phyloP scores from a whole-genome alignment of 2,113 vertebrate genomes.

The Carettochelys insculpta region DNA sequence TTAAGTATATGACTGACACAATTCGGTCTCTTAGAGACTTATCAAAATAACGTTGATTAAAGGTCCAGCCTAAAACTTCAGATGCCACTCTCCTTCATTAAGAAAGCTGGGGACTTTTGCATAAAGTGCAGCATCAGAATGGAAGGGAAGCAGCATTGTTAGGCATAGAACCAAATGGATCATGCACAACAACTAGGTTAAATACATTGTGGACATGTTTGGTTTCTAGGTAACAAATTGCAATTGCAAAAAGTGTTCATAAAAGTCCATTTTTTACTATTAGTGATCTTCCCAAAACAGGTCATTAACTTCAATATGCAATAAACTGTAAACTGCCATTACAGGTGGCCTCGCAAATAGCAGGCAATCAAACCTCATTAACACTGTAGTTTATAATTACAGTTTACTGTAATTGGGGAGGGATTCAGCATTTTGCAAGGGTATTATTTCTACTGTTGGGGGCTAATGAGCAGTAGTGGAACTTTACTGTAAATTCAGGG shows the following conservation, averaged over 20 bases:
- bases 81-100: slow-evolving; percentile 25
- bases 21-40: slow-evolving; percentile 13
- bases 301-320: slow-evolving; percentile 16
- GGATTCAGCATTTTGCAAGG: slow-evolving; percentile 51
- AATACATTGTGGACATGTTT: neutral
- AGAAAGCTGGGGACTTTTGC: neutral
- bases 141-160: neutral
- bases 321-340: slow-evolving; percentile 45
- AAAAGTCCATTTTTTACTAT: slow-evolving; percentile 54
- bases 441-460: slow-evolving; percentile 62
- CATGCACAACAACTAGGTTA: neutral
- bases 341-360: slow-evolving; percentile 52
- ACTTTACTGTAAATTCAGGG: slow-evolving; percentile 11
- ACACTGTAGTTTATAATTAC: slow-evolving; percentile 70
- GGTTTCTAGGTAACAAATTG: slow-evolving; percentile 68
- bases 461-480: slow-evolving; percentile 42
- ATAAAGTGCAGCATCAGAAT: neutral
- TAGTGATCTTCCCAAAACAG: slow-evolving; percentile 50
- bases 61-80: slow-evolving; percentile 51
- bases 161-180: neutral
- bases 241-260: slow-evolving; percentile 44
- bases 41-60: slow-evolving; percentile 44
- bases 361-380: slow-evolving; percentile 71
- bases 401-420: slow-evolving; percentile 65
- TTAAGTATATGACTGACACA: slow-evolving; percentile 24